Conservation (phyloP, 2,888 invertebrate species). For the Campoletis raptor region DNA sequence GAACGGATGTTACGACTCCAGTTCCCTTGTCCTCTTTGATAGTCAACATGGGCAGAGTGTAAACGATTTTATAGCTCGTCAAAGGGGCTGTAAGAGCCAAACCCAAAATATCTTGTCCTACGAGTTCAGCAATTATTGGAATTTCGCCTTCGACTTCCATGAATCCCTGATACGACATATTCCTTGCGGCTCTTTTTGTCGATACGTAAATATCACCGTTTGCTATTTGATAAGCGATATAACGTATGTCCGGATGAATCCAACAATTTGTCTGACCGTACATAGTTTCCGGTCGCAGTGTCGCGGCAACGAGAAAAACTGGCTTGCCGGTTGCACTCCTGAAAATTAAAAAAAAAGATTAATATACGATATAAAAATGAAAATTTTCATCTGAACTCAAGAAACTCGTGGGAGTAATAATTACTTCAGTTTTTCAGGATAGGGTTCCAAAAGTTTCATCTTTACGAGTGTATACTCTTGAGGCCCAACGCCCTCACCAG, state of each 20-base stretch:
- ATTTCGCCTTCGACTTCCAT: conserved; percentile 92
- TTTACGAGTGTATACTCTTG: conserved; percentile 99
- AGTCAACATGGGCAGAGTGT: conserved; percentile 98
- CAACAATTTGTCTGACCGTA: conserved; percentile 99
- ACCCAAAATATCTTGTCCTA: conserved; percentile 94
- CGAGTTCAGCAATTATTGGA: conserved; percentile 89
- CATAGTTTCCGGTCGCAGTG: conserved; percentile 99
- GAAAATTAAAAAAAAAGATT: conserved; percentile 71
- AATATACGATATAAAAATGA: background rate
- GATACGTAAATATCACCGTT: conserved; percentile 93
- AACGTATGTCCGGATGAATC: conserved; percentile 97
- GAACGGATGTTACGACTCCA: conserved; percentile 98
- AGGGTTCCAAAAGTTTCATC: conserved; percentile 92
- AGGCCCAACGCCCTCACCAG: conserved; percentile 98
- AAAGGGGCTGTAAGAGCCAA: conserved; percentile 93
- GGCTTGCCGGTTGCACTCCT: conserved; percentile 86
- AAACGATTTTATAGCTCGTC: conserved; percentile 93
- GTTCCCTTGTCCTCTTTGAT: conserved; percentile 99
- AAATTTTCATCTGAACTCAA: background rate
- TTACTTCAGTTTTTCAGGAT: conserved; percentile 90
- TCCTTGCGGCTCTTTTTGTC: conserved; percentile 95
- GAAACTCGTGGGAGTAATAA: conserved; percentile 65
- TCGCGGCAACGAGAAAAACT: conserved; percentile 97
- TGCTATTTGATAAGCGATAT: conserved; percentile 93
- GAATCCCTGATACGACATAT: conserved; percentile 98